Evolutionary conservation across 37 sponge, comb jelly and placozoan species (phyloP), one percentile per base, ranked within the genome.

Genomic region (Bolinopsis microptera): DNA sequence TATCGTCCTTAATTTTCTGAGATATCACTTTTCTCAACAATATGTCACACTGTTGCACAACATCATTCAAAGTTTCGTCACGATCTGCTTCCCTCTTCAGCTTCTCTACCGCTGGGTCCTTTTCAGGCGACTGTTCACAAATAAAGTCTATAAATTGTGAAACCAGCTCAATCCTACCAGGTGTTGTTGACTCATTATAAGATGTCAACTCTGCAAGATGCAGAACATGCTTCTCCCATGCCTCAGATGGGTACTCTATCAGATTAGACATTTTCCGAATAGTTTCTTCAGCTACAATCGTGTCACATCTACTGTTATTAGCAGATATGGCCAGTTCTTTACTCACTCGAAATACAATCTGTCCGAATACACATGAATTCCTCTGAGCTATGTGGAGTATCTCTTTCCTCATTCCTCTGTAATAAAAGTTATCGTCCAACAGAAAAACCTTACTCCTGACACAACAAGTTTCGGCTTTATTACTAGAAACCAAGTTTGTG

Each of bases 321-420:
- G 90, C 35, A 24, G 41, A 24, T 16, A 39, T 25, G 0, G 90
- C 32, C 24, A 41, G 28, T 2, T 86, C 61, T 24, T 24, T 9
- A 16, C 28, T 36, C 0, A 39, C 35, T 38, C 38, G 40, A 39
- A 86, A 86, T 1, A 41, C 61, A 86, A 86, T 40, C 90, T 86
- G 90, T 26, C 61, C 90, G 24, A 86, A 86, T 1, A 86, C 90
- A 86, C 90, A 86, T 9, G 38, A 35, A 8, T 41, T 2, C 0
- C 90, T 40, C 61, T 86, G 90, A 16, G 90, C 90, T 25, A 86
- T 41, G 61, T 86, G 90, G 24, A 33, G 39, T 22, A 86, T 41
- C 35, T 86, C 90, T 34, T 86, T 86, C 61, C 90, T 39, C 90
- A 86, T 86, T 86, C 90, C 90, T 39, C 90, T 38, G 31, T 41